Base-by-base conservation (phyloP, 1,140 invertebrate genomes). In the Bombus difficillimus region DNA sequence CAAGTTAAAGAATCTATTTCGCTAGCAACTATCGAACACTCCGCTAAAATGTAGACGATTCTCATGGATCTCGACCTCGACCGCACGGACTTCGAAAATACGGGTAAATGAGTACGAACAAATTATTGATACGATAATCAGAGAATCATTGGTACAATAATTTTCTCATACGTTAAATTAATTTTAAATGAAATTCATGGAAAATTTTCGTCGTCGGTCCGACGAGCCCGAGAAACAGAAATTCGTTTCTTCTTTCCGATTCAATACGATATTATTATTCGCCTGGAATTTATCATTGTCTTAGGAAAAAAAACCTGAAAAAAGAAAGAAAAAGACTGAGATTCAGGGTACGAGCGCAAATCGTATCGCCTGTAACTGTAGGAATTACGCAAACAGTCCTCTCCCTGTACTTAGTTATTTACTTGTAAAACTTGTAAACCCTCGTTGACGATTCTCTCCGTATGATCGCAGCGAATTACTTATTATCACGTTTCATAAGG, bases 11-110 rank as follows among this genome's bases (percentile, higher is more conserved):
- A 22, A 28, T 34, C 34, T 32, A 12, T 53, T 25, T 75, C 32
- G 10, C 15, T 41, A 22, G 2, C 5, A 5, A 15, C 32, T n/a
- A 62, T n/a, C 28, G 25, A 39, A 72, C 37, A 25, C 57, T 39
- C 22, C 34, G 77, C 28, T 53, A 43, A 66, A 34, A 72, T 41
- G 10, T 39, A 53, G 34, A 59, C 62, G 62, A 57, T 69, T 69
- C n/a, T 59, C 37, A 53, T 74, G 74, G 69, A 89, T 83, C 84
- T 89, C 82, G 87, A 71, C 43, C 75, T 87, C 64, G 71, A 88
- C 86, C 80, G 88, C 41, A 80, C 83, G 53, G 64, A 86, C 71
- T 32, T 71, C 59, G 75, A 86, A 89, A 59, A 71, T 80, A 71
- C 59, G 86, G 43, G 73, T 66, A 37, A 83, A 59, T 15, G 57